Evolutionary conservation across 2,888 invertebrate species (phyloP).

Genomic region (Xanthia togata): DNA sequence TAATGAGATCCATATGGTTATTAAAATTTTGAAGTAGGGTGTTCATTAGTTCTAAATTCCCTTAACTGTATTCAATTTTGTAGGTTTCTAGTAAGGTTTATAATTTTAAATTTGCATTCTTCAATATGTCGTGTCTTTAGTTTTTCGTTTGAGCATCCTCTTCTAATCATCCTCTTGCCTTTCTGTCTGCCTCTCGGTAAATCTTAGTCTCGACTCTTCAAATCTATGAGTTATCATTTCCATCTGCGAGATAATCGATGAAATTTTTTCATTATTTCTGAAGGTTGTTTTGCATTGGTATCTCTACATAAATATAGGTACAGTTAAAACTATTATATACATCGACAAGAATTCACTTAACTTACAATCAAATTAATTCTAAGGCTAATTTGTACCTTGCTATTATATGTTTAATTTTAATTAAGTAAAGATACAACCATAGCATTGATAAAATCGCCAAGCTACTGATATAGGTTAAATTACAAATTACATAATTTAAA

Average conservation of each 20-base stretch:
- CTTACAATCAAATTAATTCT: not conserved
- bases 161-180: not conserved
- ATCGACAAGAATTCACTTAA: not conserved
- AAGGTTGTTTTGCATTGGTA: not conserved
- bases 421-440: not conserved
- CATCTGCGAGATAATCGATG: not conserved
- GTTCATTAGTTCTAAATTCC: constrained; percentile 14
- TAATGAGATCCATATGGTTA: constrained; percentile 43
- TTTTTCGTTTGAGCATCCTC: not conserved
- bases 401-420: not conserved
- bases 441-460: constrained; percentile 16
- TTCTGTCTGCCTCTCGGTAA: not conserved
- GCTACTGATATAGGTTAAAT: constrained; percentile 29
- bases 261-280: not conserved
- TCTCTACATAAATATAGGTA: not conserved
- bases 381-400: not conserved
- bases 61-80: not conserved
- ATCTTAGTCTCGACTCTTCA: not conserved
- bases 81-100: not conserved
- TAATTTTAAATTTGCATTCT: not conserved
- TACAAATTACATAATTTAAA: constrained; percentile 50
- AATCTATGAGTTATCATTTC: not conserved
- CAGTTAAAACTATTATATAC: not conserved
- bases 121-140: not conserved
- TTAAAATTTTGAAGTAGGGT: constrained; percentile 1